phyloP scores from a whole-genome alignment of 2,888 invertebrate genomes.

The Melipona beecheii region DNA sequence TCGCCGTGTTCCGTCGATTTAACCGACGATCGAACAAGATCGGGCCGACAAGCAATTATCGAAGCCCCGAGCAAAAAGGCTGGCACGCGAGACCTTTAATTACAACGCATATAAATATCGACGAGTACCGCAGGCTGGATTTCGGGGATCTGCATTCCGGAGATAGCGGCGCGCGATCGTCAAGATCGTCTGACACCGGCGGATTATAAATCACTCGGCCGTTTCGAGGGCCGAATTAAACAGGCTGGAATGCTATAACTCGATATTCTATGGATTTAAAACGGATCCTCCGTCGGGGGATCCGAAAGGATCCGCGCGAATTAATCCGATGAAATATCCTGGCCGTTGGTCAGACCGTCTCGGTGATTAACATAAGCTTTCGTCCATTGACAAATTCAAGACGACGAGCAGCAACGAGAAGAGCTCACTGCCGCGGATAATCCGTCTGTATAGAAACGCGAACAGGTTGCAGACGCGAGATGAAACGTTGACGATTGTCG shows the following conservation, averaged over 20 bases:
- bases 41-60: slow-evolving; percentile 34
- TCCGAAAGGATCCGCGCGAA: slow-evolving; percentile 40
- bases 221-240: slow-evolving; percentile 67
- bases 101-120: slow-evolving; percentile 28
- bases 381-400: slow-evolving; percentile 72
- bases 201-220: slow-evolving; percentile 67
- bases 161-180: slow-evolving; percentile 59
- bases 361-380: slow-evolving; percentile 73
- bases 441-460: slow-evolving; percentile 38
- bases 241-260: slow-evolving; percentile 67
- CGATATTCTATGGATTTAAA: slow-evolving; percentile 56
- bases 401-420: slow-evolving; percentile 42
- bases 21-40: not conserved
- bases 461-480: not conserved
- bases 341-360: slow-evolving; percentile 45
- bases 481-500: slow-evolving; percentile 13
- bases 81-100: slow-evolving; percentile 37
- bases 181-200: slow-evolving; percentile 51
- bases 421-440: slow-evolving; percentile 63
- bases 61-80: slow-evolving; percentile 22
- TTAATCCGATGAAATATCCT: slow-evolving; percentile 75
- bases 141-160: slow-evolving; percentile 58
- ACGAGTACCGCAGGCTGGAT: slow-evolving; percentile 21
- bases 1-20: not conserved
- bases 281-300: not conserved